Evolutionary conservation across 2,888 invertebrate species (phyloP).

Genomic region (Amphipyra berbera): DNA sequence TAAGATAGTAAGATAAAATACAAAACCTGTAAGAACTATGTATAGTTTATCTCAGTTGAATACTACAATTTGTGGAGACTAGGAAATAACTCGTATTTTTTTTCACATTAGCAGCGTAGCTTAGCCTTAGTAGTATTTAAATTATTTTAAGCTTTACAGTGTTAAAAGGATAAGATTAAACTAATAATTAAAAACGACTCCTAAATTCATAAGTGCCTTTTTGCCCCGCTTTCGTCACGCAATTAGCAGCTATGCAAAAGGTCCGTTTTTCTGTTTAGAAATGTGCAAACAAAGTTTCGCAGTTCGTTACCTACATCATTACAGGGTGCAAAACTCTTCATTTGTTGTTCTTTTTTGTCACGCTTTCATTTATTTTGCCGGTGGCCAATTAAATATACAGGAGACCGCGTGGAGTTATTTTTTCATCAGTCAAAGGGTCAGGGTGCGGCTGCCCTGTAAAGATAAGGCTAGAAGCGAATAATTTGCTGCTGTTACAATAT

Average conservation of each 20-base stretch:
- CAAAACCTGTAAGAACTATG: no score
- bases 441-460: slow-evolving; percentile 24
- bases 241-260: slow-evolving; percentile 44
- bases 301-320: slow-evolving; percentile 52
- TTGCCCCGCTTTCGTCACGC: slow-evolving; percentile 25
- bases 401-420: slow-evolving; percentile 44
- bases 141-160: neutral
- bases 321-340: slow-evolving; percentile 55
- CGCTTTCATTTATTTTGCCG: slow-evolving; percentile 47
- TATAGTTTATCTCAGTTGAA: neutral
- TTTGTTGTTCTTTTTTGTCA: slow-evolving; percentile 55
- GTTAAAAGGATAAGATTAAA: slow-evolving; percentile 11
- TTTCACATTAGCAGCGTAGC: no score
- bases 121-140: neutral
- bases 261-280: slow-evolving; percentile 42
- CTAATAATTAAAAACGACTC: slow-evolving; percentile 25
- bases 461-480: slow-evolving; percentile 42
- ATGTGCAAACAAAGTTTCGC: slow-evolving; percentile 52
- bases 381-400: slow-evolving; percentile 57
- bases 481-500: slow-evolving; percentile 45
- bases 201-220: slow-evolving; percentile 32
- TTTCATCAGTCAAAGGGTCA: slow-evolving; percentile 55
- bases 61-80: neutral
- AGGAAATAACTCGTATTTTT: no score
- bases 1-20: slow-evolving; percentile 7